phyloP scores from a whole-genome alignment of 2,113 vertebrate species.

The Sisor rabdophorus region DNA sequence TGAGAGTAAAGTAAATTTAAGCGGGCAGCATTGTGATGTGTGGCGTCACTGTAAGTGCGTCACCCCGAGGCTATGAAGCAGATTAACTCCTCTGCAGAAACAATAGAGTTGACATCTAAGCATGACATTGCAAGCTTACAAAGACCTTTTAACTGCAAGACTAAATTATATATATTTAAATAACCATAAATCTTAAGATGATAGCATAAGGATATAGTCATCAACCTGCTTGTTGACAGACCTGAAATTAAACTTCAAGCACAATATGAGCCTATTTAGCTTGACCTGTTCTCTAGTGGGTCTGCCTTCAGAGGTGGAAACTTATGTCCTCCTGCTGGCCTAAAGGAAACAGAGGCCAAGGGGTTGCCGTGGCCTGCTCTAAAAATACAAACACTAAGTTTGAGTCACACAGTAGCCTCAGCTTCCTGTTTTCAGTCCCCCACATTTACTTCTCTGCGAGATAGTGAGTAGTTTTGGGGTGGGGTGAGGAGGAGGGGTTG shows the following conservation, averaged over 20 bases:
- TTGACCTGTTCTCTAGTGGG: slow-evolving; percentile 25
- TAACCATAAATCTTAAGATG: neutral
- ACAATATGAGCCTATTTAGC: slow-evolving; percentile 24
- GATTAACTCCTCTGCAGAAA: slow-evolving; percentile 29
- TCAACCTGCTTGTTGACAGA: slow-evolving; percentile 11
- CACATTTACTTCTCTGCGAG: slow-evolving; percentile 67
- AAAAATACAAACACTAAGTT: slow-evolving; percentile 67
- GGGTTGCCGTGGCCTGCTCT: slow-evolving; percentile 49
- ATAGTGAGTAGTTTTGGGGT: slow-evolving; percentile 23
- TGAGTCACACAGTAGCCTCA: slow-evolving; percentile 68
- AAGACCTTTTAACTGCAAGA: slow-evolving; percentile 27
- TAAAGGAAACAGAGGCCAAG: slow-evolving; percentile 60
- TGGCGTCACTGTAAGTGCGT: slow-evolving; percentile 29
- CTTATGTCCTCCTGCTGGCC: slow-evolving; percentile 54
- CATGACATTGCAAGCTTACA: neutral
- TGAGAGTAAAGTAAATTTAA: slow-evolving; percentile 9
- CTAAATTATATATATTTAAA: slow-evolving; percentile 6
- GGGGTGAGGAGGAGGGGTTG: neutral
- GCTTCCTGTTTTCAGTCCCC: slow-evolving; percentile 75
- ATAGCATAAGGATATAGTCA: neutral
- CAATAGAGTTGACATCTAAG: slow-evolving; percentile 42
- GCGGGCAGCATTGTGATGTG: slow-evolving; percentile 9
- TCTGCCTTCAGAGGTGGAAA: slow-evolving; percentile 51
- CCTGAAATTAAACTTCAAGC: slow-evolving; percentile 22
- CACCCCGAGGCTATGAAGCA: slow-evolving; percentile 35